Base-by-base conservation (phyloP, 2,888 invertebrate genomes). In the Luperina testacea region DNA sequence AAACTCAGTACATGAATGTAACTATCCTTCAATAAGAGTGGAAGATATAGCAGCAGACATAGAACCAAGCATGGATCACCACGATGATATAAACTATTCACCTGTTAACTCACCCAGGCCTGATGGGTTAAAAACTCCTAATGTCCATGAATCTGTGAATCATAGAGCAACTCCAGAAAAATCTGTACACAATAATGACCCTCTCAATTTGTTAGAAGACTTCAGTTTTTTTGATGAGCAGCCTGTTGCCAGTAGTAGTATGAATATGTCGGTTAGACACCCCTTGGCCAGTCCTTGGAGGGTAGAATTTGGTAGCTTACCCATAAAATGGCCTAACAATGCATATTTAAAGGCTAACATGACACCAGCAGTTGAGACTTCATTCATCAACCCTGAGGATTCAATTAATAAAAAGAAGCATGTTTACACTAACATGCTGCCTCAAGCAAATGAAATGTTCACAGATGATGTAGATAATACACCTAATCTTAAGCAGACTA, bases 281-380 rank as follows among this genome's bases (percentile, higher is more conserved):
- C 95, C 96, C 2, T 84, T 92, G 69, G 95, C 96, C 2, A 97
- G 96, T 72, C 97, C 97, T 2, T 97, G 97, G 97, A 92, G 97
- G 78, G 95, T 94, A 2, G 95, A 97, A 86, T 97, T 96, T 89
- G 92, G 92, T 24, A 94, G 90, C 76, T 90, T 97, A 72, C 96
- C 96, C 8, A 95, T 96, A 77, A 97, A 94, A 90, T 97, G 97
- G 97, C 96, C 94, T 77, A 93, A 92, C 8, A 96, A 97, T 81
- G 93, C 95, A 11, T 95, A 96, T 90, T 92, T 97, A 0, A 97
- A 97, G 87, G 85, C 97, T 15, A 95, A 97, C 80, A 96, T 97
- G 97, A 97, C 97, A 67, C 97, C 97, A 64, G 96, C 97, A 20
- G 93, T 96, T 32, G 97, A 97, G 82, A 93, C 94, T 77, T 97